Base-by-base conservation (phyloP, 1,140 invertebrate species). In the Papilio aristodemus region DNA sequence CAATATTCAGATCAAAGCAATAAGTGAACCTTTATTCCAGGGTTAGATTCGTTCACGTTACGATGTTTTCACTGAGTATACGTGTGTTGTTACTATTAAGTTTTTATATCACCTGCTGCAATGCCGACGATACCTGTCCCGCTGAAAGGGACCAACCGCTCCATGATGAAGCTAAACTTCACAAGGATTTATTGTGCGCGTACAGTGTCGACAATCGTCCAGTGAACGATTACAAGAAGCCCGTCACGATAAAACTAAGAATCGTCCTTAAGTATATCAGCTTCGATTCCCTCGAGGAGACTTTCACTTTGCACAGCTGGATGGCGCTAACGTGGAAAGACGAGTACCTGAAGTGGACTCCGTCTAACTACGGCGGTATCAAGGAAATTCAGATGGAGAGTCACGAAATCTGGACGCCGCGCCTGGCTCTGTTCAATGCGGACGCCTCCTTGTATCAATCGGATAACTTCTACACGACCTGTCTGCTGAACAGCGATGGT, bases 251-350 rank as follows among this genome's bases (percentile, higher is more conserved):
- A 11, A 89, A 86, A 71, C 74, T 91, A 67, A 77, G 87, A 1
- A 82, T 91, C 27, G 81, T 85, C 6, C 69, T 91, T 0, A 90
- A 89, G 70, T 91, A 91, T 67, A 74, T 89, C 7, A 87, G 79
- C 66, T 89, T 91, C 39, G 86, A 91, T 67, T 41, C 75, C 14
- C 57, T 79, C 19, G 87, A 91, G 79, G 89, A 91, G 79, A 86
- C 82, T 3, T 84, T 91, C 39, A 89, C 79, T 1, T 39, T 88
- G 11, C 89, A 91, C 57, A 91, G 86, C 68, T 89, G 87, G 86
- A 81, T 91, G 9, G 83, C 81, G 10, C 64, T 91, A 60, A 76
- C 69, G 6, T 91, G 89, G 89, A 84, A 83, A 69, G 89, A 91
- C 39, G 83, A 88, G 72, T 86, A 85, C 68, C 67, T 91, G 13